A percentile compares a stretch with the other conserved stretches of the same genome.
phyloP scores from a whole-genome alignment of 2,797 vertebrate species.

The Sebastes oblongus region DNA sequence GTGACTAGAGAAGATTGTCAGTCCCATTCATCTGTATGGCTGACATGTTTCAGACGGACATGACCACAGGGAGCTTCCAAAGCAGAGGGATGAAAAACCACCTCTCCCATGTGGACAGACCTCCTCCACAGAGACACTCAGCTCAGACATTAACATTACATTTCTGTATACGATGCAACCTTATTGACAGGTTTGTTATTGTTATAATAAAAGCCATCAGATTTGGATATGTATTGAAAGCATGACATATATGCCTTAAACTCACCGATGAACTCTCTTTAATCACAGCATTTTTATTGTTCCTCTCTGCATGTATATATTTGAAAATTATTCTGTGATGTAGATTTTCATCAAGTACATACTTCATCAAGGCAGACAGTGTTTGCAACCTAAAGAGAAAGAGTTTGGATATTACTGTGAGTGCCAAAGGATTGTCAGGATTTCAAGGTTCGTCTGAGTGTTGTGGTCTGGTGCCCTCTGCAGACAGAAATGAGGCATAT shows the following conservation, averaged over 20 bases:
- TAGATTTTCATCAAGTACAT: neutral
- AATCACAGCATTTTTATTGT: neutral
- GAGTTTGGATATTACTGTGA: neutral
- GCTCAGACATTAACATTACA: conserved; percentile 9
- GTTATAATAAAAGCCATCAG: neutral
- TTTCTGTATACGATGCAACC: neutral
- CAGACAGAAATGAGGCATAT: conserved; percentile 31
- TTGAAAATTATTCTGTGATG: neutral
- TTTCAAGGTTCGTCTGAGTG: neutral
- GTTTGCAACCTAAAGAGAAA: neutral
- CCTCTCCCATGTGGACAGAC: conserved; percentile 22
- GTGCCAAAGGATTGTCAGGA: neutral
- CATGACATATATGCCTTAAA: neutral
- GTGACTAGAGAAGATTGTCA: conserved; percentile 52
- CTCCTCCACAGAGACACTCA: neutral
- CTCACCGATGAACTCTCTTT: neutral
- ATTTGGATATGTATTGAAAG: neutral
- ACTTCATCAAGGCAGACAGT: neutral
- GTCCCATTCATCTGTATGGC: conserved; percentile 46
- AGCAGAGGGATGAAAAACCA: conserved; percentile 29
- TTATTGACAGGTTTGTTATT: neutral
- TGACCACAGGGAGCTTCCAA: conserved; percentile 34
- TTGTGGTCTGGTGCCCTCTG: conserved; percentile 66
- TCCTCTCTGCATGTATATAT: neutral
- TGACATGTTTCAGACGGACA: conserved; percentile 52